These are phyloP conservation scores for Drosophila mauritiana DNA, from an alignment of 1,140 invertebrate genomes.

Conservation along the genomic window DNA sequence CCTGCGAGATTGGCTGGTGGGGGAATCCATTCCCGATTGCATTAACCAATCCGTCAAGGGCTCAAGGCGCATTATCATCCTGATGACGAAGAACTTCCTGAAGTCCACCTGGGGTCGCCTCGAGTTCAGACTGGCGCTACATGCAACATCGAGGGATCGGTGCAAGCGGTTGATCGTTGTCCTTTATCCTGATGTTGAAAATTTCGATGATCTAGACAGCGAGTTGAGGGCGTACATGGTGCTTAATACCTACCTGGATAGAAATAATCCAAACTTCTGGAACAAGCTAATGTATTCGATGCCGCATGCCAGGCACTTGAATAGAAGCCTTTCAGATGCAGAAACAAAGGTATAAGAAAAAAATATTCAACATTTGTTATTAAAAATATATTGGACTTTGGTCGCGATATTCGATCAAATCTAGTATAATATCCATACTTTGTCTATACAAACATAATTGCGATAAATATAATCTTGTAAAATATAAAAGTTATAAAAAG, in stretches of 20 bases:
- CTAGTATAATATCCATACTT: too few relatives aligned
- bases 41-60: slow-evolving; percentile 28
- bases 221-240: slow-evolving; percentile 30
- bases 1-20: slow-evolving; percentile 23
- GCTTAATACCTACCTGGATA: slow-evolving; percentile 28
- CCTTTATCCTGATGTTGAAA: slow-evolving; percentile 34
- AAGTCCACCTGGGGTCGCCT: slow-evolving; percentile 34
- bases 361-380: too few relatives aligned
- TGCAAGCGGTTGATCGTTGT: slow-evolving; percentile 38
- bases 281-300: slow-evolving; percentile 39
- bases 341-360: neutral
- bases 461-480: too few relatives aligned
- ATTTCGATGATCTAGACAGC: slow-evolving; percentile 35
- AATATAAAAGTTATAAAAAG: too few relatives aligned
- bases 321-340: neutral
- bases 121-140: slow-evolving; percentile 25
- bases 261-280: slow-evolving; percentile 33
- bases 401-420: too few relatives aligned
- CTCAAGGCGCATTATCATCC: slow-evolving; percentile 29
- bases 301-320: slow-evolving; percentile 9
- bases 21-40: slow-evolving; percentile 23
- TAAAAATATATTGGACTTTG: too few relatives aligned
- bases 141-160: slow-evolving; percentile 29
- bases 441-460: too few relatives aligned
- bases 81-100: slow-evolving; percentile 30